phyloP scores from a whole-genome alignment of 2,888 invertebrate genomes.

The Epinotia ramella region DNA sequence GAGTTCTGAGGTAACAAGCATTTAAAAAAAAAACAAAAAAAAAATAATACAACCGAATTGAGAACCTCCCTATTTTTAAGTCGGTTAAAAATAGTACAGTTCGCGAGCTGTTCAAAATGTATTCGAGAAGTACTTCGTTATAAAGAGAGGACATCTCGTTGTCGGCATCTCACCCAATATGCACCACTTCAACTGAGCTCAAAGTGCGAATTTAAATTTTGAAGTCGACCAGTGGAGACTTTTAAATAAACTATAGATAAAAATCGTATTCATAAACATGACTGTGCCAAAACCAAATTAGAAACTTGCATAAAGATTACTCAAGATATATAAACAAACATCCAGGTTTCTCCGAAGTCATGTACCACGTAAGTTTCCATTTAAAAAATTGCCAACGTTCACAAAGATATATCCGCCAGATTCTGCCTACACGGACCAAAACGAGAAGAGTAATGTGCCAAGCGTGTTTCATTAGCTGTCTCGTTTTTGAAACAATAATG shows the following conservation, averaged over 20 bases:
- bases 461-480: constrained; percentile 16
- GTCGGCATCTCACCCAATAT: too few species aligned
- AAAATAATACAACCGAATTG: too few species aligned
- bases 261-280: neutral
- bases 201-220: neutral
- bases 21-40: too few species aligned
- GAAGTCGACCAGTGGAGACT: neutral
- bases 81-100: too few species aligned
- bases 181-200: too few species aligned
- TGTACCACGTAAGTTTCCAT: constrained; percentile 12
- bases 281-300: neutral
- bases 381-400: constrained; percentile 20
- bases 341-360: constrained; percentile 10
- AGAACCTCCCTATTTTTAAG: too few species aligned
- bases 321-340: neutral
- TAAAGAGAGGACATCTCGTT: too few species aligned
- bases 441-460: constrained; percentile 23
- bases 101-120: too few species aligned
- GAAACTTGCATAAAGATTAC: neutral
- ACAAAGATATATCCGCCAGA: constrained; percentile 19
- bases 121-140: neutral
- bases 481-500: constrained; percentile 40
- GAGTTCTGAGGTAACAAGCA: too few species aligned
- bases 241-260: neutral
- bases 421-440: constrained; percentile 26